Percentiles rank a stretch among this genome's conserved stretches.
phyloP scores from a whole-genome alignment of 2,888 invertebrate species.

The Agrotis ipsilon region DNA sequence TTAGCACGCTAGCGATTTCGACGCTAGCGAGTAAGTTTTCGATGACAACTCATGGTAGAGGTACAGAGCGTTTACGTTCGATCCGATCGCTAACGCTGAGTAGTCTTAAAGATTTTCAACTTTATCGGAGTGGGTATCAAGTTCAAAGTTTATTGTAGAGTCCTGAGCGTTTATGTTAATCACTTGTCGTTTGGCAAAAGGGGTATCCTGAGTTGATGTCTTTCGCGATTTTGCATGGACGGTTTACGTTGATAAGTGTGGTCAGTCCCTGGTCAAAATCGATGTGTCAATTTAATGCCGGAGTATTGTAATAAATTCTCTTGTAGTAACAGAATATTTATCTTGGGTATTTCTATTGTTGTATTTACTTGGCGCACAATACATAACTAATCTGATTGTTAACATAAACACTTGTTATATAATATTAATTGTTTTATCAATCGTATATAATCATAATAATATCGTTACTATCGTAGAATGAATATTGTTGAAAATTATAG shows the following conservation, averaged over 20 bases:
- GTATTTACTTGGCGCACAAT: conserved; percentile 21
- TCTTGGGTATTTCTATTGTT: conserved; percentile 30
- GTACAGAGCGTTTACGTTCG: too few species aligned
- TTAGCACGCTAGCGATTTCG: too few species aligned
- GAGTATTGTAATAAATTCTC: not conserved
- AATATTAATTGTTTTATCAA: conserved; percentile 22
- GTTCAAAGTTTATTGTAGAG: too few species aligned
- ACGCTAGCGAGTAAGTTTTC: too few species aligned
- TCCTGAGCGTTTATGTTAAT: too few species aligned
- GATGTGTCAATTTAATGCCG: conserved; percentile 4
- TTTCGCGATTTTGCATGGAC: not conserved
- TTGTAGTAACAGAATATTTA: conserved; percentile 9
- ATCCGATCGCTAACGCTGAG: too few species aligned
- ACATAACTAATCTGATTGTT: not conserved
- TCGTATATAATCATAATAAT: not conserved
- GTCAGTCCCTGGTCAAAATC: not conserved
- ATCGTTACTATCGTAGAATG: not conserved
- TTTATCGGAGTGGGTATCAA: too few species aligned
- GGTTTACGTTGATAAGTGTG: not conserved
- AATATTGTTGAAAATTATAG: not conserved
- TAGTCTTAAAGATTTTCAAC: too few species aligned
- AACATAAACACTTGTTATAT: not conserved
- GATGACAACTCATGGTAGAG: too few species aligned
- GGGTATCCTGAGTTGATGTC: not conserved
- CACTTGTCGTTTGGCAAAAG: too few species aligned